Percentiles rank a stretch among this genome's conserved stretches.
These are phyloP conservation scores for Gnathonemus longibarbis DNA, from an alignment of 2,113 vertebrate species.

Conservation along the genomic window DNA sequence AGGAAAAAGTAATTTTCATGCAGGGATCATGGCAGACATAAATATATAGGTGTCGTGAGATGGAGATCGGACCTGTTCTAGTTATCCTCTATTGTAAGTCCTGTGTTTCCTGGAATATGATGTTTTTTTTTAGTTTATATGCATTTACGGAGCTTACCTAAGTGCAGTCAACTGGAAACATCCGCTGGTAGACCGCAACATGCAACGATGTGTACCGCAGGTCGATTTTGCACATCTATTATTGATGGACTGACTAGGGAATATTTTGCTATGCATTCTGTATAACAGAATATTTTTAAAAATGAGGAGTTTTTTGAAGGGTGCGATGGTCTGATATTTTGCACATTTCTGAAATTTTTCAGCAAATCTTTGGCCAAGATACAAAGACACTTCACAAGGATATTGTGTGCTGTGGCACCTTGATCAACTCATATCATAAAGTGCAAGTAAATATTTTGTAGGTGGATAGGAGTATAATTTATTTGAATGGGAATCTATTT, in stretches of 20 bases:
- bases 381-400: background rate
- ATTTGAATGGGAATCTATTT: background rate
- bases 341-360: background rate
- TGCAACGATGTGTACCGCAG: background rate
- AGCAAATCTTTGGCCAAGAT: background rate
- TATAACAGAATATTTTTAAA: background rate
- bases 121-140: background rate
- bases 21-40: background rate
- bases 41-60: background rate
- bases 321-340: background rate
- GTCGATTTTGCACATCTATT: background rate
- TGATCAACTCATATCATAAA: background rate
- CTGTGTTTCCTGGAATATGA: background rate
- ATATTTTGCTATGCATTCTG: background rate
- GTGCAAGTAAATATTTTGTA: background rate
- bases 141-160: background rate
- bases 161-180: background rate
- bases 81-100: background rate
- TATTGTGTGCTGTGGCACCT: background rate
- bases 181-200: background rate
- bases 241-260: background rate
- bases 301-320: background rate
- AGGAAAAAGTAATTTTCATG: background rate
- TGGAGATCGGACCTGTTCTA: background rate
- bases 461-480: background rate